phyloP scores from a whole-genome alignment of 1,140 invertebrate species.

The Wiebesia pumilae region DNA sequence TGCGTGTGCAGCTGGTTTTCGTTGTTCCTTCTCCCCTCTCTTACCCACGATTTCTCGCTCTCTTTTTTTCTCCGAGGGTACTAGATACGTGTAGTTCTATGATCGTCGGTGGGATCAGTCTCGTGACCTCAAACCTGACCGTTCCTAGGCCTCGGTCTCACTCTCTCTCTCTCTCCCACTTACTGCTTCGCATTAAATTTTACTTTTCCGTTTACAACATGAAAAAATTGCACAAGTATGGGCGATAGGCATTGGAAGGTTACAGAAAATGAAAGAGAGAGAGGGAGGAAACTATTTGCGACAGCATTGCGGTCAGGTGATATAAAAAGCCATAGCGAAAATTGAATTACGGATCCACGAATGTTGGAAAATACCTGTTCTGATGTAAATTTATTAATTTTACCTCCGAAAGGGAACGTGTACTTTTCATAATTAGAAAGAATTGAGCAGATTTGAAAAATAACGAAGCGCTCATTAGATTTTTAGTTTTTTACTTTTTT shows the following conservation, averaged over 20 bases:
- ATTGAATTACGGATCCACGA: conserved; percentile 54
- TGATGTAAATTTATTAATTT: neutral
- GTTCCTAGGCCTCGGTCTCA: conserved; percentile 3
- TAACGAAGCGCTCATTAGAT: too few species aligned
- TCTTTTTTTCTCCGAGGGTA: conserved; percentile 18
- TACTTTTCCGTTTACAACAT: neutral
- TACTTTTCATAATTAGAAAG: too few species aligned
- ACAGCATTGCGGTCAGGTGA: conserved; percentile 56
- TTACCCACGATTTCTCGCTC: conserved; percentile 24
- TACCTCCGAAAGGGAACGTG: too few species aligned
- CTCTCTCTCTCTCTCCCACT: neutral
- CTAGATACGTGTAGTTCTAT: neutral
- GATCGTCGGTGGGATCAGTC: conserved; percentile 28
- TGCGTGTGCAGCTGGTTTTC: conserved; percentile 63
- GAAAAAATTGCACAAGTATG: conserved; percentile 11
- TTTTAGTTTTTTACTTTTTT: too few species aligned
- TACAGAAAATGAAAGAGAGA: conserved; percentile 43
- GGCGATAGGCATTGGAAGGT: neutral
- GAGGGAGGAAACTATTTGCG: conserved; percentile 51
- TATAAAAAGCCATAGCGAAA: conserved; percentile 60
- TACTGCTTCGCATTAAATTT: neutral
- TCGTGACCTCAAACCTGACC: conserved; percentile 52
- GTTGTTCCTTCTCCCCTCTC: neutral
- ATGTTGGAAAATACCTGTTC: conserved; percentile 25
- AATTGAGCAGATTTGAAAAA: too few species aligned